phyloP scores from a whole-genome alignment of 2,113 vertebrate species.

The Pseudolaguvia tuberculata region DNA sequence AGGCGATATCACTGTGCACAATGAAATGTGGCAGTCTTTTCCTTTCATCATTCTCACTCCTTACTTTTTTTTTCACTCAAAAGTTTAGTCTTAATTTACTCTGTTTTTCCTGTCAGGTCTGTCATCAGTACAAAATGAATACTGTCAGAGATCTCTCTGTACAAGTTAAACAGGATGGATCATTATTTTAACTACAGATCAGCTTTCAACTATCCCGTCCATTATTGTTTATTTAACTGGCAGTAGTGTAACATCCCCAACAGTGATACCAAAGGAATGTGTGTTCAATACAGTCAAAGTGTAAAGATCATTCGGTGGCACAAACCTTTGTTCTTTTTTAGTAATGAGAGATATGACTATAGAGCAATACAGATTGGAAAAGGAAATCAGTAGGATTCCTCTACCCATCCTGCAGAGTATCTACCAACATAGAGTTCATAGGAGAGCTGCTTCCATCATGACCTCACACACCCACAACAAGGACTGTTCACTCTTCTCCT shows the following conservation, averaged over 20 bases:
- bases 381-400: no score
- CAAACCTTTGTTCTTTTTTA: no score
- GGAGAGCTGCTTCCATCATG: no score
- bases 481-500: no score
- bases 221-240: background rate
- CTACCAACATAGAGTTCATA: no score
- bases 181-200: background rate
- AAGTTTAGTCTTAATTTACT: background rate
- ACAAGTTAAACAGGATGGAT: background rate
- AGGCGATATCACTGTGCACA: constrained; percentile 32
- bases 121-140: no score
- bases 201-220: background rate
- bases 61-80: constrained; percentile 14
- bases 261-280: background rate
- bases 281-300: no score
- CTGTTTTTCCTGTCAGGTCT: background rate
- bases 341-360: no score
- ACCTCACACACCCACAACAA: no score
- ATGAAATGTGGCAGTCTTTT: constrained; percentile 1
- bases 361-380: no score
- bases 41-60: background rate
- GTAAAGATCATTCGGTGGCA: no score
- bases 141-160: background rate
- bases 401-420: no score
- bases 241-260: background rate